phyloP scores from a whole-genome alignment of 2,797 vertebrate species.

The Chromobotia macracanthus region DNA sequence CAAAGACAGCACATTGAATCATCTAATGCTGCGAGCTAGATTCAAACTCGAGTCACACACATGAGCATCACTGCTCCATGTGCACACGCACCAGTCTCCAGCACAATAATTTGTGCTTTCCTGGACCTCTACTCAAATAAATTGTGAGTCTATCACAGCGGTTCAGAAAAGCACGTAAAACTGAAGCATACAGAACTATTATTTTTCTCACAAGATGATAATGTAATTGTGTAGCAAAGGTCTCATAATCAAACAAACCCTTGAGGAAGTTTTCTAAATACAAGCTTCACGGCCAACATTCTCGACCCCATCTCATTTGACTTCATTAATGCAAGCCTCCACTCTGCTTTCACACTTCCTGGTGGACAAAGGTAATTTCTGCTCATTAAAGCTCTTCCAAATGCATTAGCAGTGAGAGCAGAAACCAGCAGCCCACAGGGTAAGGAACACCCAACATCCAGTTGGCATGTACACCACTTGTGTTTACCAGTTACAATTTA shows the following conservation, averaged over 20 bases:
- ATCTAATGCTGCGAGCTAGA: no score
- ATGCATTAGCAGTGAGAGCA: conserved; percentile 44
- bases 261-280: conserved; percentile 15
- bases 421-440: conserved; percentile 34
- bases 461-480: conserved; percentile 29
- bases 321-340: conserved; percentile 36
- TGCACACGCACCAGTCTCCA: background rate
- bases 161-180: background rate
- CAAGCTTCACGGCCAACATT: background rate
- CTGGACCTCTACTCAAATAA: no score
- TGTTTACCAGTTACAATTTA: no score
- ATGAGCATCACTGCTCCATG: no score
- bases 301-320: conserved; percentile 32
- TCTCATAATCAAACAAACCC: conserved; percentile 16
- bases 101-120: no score
- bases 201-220: conserved; percentile 17
- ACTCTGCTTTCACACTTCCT: conserved; percentile 29
- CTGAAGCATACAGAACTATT: background rate
- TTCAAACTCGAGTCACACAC: no score
- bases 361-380: conserved; percentile 47
- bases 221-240: conserved; percentile 24
- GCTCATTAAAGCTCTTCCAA: conserved; percentile 52
- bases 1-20: no score
- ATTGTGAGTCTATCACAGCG: background rate
- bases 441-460: conserved; percentile 15